Evolutionary conservation across 2,888 invertebrate genomes (phyloP).

Genomic region (Dynastes hyllus): DNA sequence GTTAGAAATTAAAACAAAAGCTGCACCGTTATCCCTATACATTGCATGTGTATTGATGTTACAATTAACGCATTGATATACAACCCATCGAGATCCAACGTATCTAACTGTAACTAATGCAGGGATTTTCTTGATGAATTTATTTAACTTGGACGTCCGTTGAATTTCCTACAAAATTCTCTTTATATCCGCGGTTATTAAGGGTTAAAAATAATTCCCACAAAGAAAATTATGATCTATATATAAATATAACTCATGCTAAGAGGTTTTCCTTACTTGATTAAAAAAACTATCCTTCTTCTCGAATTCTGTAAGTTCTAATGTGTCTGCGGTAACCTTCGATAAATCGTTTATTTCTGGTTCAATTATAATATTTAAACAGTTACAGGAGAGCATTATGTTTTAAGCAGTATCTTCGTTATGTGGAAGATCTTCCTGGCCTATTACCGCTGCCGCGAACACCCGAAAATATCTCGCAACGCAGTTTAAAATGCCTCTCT

Average conservation of each 20-base stretch:
- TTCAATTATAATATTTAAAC: conserved; percentile 82
- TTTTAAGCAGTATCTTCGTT: conserved; percentile 4
- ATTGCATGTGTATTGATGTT: conserved; percentile 78
- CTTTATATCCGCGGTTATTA: conserved; percentile 41
- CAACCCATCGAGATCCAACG: conserved; percentile 75
- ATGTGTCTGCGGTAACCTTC: conserved; percentile 74
- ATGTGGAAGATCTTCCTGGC: neutral
- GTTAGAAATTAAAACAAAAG: conserved; percentile 74
- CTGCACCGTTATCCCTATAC: conserved; percentile 74
- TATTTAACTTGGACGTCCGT: conserved; percentile 72
- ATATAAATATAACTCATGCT: conserved; percentile 22
- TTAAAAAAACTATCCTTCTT: conserved; percentile 79
- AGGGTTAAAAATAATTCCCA: conserved; percentile 44
- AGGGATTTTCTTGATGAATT: conserved; percentile 75
- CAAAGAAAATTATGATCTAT: conserved; percentile 62
- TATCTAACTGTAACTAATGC: conserved; percentile 74
- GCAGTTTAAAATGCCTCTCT: conserved; percentile 47
- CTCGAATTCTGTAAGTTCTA: conserved; percentile 76
- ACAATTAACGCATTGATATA: conserved; percentile 80
- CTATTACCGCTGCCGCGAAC: conserved; percentile 46
- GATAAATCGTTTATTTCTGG: conserved; percentile 74
- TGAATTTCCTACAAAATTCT: conserved; percentile 72
- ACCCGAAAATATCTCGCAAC: conserved; percentile 54
- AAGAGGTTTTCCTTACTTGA: conserved; percentile 72
- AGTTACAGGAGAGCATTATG: conserved; percentile 82